Evolutionary conservation across 2,113 vertebrate genomes (phyloP).

Genomic region (Hypomesus transpacificus): DNA sequence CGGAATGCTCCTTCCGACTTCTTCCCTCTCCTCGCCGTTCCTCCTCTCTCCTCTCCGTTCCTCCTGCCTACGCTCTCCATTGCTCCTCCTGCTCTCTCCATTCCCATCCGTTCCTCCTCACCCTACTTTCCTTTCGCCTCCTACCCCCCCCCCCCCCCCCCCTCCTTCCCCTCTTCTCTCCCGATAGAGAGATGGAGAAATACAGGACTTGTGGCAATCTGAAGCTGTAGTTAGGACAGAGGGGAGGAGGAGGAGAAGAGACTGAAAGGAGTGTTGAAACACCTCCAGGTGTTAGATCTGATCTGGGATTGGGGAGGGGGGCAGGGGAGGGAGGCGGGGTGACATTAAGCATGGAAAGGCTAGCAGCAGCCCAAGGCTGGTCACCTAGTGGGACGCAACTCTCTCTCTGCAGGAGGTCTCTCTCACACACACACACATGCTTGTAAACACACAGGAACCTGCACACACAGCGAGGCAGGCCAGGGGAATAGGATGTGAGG

Average conservation of each 20-base stretch:
- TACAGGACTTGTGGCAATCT: too few relatives aligned
- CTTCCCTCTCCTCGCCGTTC: not conserved
- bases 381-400: slow-evolving; percentile 1
- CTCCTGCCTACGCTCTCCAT: not conserved
- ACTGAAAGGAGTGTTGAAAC: too few relatives aligned
- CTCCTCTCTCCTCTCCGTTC: not conserved
- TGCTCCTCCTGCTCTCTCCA: not conserved
- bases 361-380: slow-evolving; percentile 1
- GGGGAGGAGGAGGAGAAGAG: too few relatives aligned
- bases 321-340: not conserved
- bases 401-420: slow-evolving; percentile 1
- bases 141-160: too few relatives aligned
- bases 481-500: not conserved
- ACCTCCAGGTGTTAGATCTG: too few relatives aligned
- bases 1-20: not conserved
- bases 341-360: slow-evolving; percentile 6
- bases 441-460: not conserved
- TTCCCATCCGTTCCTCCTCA: not conserved
- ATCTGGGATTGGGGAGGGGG: too few relatives aligned
- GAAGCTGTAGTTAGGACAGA: too few relatives aligned
- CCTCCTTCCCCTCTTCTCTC: too few relatives aligned
- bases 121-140: not conserved
- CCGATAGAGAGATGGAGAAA: too few relatives aligned
- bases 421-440: not conserved
- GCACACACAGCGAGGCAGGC: slow-evolving; percentile 2